phyloP scores from a whole-genome alignment of 1,140 invertebrate species.

The Phymorhynchus buccinoides region DNA sequence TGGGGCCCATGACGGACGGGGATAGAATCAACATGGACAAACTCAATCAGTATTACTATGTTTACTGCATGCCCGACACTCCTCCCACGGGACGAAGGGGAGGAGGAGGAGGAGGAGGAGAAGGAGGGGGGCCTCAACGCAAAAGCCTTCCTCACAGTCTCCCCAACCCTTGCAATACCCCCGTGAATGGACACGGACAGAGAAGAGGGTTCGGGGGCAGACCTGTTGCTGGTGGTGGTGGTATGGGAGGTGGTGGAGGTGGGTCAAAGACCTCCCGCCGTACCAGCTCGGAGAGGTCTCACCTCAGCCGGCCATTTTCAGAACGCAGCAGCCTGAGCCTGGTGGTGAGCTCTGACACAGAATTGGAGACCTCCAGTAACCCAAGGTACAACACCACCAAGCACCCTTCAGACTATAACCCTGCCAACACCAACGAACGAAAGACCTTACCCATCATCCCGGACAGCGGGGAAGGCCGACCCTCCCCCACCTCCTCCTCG shows the following conservation, averaged over 20 bases:
- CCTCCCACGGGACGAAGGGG: slow-evolving; percentile 21
- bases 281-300: slow-evolving; percentile 24
- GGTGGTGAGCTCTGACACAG: slow-evolving; percentile 20
- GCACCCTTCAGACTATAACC: neutral
- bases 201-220: too few species aligned
- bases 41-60: slow-evolving; percentile 58
- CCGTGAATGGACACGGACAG: neutral
- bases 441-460: neutral
- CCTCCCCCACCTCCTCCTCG: neutral
- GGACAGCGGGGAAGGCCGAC: neutral
- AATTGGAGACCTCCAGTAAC: neutral
- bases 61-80: slow-evolving; percentile 57
- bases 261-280: neutral
- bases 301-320: neutral
- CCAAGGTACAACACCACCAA: neutral
- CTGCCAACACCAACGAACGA: neutral
- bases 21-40: slow-evolving; percentile 58
- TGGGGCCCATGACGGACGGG: slow-evolving; percentile 47
- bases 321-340: slow-evolving; percentile 23
- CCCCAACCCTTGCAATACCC: neutral
- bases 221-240: neutral
- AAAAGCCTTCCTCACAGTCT: neutral
- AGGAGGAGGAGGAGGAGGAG: neutral
- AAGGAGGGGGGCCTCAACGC: neutral
- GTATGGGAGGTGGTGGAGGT: neutral